Base-by-base conservation (phyloP, 2,797 vertebrate genomes). In the Tolypeutes matacus region DNA sequence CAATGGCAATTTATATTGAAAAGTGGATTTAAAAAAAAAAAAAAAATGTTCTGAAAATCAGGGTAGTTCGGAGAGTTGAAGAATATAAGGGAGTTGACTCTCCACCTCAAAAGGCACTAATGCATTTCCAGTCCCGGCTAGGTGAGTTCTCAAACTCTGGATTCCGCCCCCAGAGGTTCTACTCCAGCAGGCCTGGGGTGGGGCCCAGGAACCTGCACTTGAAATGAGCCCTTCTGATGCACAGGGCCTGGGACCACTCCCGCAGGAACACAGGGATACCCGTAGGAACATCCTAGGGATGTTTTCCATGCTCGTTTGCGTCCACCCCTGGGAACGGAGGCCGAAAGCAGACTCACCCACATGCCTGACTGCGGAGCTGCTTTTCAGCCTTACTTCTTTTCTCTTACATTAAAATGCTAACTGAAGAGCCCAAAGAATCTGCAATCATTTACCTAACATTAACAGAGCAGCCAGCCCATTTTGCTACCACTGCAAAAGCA, bases 281-380 rank as follows among this genome's bases (percentile, higher is more conserved):
- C 6, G 64, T 2, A 2, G 23, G 51, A 14, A 62, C 29, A 1
- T 46, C 49, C 60, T 15, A 12, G 34, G 11, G 23, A 14, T 20
- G 3, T 25, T 84, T 70, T 51, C 58, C 17, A 15, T 2, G 51
- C 56, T 13, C 0, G 0, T 5, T 1, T 29, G 78, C 62, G 60
- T 65, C 46, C 4, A 1, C 9, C 12, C 10, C 2, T 21, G 53
- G 51, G 46, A n/a, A 0, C 0, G 3, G 9, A 0, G 1, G 5
- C 11, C 36, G 4, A n/a, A n/a, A 20, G 23, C 21, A 36, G 76
- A 25, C 31, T 75, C 53, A 8, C n/a, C n/a, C n/a, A n/a, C n/a
- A n/a, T n/a, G n/a, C 60, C 34, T 31, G n/a, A 10, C 27, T 5
- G 0, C 7, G 14, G 29, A 58, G 62, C 51, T 42, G 25, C 4